A percentile compares a stretch with the other conserved stretches of the same genome.
Evolutionary conservation across 2,797 vertebrate genomes (phyloP).

Genomic region (Chiropotes sagulatus): DNA sequence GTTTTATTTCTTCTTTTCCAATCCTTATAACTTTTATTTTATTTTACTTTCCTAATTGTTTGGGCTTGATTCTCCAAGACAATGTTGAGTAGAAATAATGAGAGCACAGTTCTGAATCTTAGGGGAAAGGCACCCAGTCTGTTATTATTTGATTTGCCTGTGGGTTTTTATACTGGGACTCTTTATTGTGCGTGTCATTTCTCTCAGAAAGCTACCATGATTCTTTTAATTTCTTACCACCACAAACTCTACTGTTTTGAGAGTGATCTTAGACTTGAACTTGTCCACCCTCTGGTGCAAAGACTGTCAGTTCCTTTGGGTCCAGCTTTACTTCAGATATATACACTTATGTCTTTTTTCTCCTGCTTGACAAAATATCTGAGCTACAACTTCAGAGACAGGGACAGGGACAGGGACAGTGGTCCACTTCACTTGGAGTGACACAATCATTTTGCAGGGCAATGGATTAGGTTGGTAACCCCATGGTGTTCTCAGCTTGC

Average conservation of each 20-base stretch:
- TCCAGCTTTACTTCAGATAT: not conserved
- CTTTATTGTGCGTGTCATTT: not conserved
- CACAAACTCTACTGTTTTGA: not conserved
- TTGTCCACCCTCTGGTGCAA: not conserved
- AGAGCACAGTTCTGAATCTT: not conserved
- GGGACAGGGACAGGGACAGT: not conserved
- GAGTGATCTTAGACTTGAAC: not conserved
- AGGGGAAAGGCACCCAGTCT: not conserved
- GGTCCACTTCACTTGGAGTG: not conserved
- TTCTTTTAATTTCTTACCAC: not conserved
- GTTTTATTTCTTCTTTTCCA: not conserved
- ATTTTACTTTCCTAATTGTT: not conserved
- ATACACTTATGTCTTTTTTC: not conserved
- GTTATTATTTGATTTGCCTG: not conserved
- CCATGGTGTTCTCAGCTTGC: not conserved
- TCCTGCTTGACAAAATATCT: not conserved
- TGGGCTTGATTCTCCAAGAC: not conserved
- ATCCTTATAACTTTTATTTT: not conserved
- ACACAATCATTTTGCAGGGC: not conserved
- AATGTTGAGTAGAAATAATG: not conserved
- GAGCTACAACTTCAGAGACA: not conserved
- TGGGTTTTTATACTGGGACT: not conserved
- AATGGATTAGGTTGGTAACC: not conserved
- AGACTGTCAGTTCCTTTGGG: not conserved
- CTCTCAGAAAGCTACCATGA: not conserved